These are phyloP conservation scores for Andricus curvator DNA, from an alignment of 2,888 invertebrate genomes.

Conservation along the genomic window DNA sequence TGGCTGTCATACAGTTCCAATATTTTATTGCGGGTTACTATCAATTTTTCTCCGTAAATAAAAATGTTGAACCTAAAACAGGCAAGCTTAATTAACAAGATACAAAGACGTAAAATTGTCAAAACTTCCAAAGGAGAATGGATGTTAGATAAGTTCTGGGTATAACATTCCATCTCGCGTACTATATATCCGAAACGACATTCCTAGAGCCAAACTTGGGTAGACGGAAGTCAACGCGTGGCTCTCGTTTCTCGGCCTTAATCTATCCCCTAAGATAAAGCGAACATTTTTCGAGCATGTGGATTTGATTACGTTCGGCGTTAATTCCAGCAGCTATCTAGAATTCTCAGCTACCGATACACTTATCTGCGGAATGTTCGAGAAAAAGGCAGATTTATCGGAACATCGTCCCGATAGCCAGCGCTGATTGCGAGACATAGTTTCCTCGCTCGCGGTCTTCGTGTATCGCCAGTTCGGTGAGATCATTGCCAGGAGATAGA, in stretches of 20 bases:
- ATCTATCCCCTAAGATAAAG: slow-evolving; percentile 14
- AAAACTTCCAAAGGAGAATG: background rate
- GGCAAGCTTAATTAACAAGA: slow-evolving; percentile 1
- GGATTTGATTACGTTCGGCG: slow-evolving; percentile 29
- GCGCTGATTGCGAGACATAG: slow-evolving; percentile 34
- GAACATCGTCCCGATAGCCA: slow-evolving; percentile 31
- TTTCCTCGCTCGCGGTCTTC: slow-evolving; percentile 27
- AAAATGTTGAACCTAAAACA: background rate
- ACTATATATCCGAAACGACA: slow-evolving; percentile 5
- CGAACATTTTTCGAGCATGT: background rate
- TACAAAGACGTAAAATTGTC: background rate
- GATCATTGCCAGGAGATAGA: slow-evolving; percentile 22
- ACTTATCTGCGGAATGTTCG: slow-evolving; percentile 30
- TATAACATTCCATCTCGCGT: background rate
- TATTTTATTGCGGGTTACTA: too few relatives aligned
- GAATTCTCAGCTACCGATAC: slow-evolving; percentile 31
- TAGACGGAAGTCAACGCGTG: slow-evolving; percentile 12
- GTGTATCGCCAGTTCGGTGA: slow-evolving; percentile 24
- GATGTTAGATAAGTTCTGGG: slow-evolving; percentile 9
- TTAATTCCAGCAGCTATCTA: slow-evolving; percentile 39
- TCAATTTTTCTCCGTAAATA: too few relatives aligned
- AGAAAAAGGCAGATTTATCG: slow-evolving; percentile 27
- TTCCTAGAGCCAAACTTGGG: background rate
- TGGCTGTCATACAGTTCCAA: too few relatives aligned
- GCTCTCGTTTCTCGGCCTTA: slow-evolving; percentile 17